Percentiles rank a stretch among this genome's conserved stretches.
phyloP scores from a whole-genome alignment of 2,113 vertebrate species.

The Sterna hirundo region DNA sequence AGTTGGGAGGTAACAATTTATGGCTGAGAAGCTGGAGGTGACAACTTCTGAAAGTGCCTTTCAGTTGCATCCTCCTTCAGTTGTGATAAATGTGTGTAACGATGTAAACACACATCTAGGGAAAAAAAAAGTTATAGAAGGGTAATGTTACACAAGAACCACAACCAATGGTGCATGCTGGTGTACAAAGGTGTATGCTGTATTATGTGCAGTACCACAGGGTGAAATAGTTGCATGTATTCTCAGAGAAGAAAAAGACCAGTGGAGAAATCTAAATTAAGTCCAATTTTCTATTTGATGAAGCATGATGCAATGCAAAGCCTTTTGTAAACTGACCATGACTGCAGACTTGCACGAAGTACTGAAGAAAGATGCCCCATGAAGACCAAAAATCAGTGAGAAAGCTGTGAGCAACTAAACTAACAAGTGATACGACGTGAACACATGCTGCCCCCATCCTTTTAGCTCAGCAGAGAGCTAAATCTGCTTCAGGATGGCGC shows the following conservation, averaged over 20 bases:
- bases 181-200: neutral
- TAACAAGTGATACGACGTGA: neutral
- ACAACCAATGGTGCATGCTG: neutral
- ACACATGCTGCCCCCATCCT: neutral
- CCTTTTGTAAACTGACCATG: neutral
- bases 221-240: neutral
- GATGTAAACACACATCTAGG: neutral
- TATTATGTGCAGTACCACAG: neutral
- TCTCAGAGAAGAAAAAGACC: neutral
- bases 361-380: neutral
- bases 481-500: neutral
- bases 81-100: neutral
- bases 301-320: neutral
- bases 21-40: slow-evolving; percentile 28
- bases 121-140: neutral
- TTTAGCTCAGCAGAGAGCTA: neutral
- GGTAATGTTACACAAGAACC: neutral
- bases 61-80: neutral
- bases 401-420: neutral
- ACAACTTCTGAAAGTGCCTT: slow-evolving; percentile 56
- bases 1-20: slow-evolving; percentile 48
- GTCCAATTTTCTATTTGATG: neutral
- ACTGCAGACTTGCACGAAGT: neutral
- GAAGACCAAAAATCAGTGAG: neutral
- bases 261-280: neutral